Conservation (phyloP, 2,113 vertebrate genomes). For the Pseudopipra pipra region DNA sequence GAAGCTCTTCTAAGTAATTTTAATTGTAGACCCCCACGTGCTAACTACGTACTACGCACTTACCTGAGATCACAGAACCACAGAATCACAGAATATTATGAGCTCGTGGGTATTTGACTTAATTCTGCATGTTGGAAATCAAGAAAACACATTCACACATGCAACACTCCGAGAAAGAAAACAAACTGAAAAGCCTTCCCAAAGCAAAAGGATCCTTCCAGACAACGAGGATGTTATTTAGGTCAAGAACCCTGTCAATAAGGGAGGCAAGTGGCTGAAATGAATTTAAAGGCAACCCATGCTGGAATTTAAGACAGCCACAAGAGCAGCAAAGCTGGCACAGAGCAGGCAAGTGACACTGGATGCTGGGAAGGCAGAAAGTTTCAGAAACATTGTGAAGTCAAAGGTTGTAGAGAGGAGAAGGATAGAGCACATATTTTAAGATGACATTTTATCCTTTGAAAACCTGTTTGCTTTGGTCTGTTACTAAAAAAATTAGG, state of each 20-base stretch:
- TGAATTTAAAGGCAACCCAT: not conserved
- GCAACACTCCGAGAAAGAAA: not conserved
- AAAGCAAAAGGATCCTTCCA: not conserved
- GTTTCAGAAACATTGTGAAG: not conserved
- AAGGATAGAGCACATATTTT: not conserved
- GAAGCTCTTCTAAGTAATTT: not conserved
- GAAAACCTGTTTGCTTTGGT: slow-evolving; percentile 33
- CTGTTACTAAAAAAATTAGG: slow-evolving; percentile 59
- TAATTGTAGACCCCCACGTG: not conserved
- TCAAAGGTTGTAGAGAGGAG: not conserved
- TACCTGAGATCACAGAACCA: not conserved
- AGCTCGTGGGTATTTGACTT: not conserved
- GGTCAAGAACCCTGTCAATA: not conserved
- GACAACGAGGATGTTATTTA: not conserved
- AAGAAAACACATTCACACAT: not conserved
- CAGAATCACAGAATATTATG: not conserved
- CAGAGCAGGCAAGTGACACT: not conserved
- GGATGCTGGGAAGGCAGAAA: not conserved
- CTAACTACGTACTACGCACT: not conserved
- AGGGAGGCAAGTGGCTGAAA: not conserved
- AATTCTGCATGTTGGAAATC: not conserved
- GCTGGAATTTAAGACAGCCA: not conserved
- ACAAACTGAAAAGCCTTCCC: not conserved
- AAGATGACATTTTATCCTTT: slow-evolving; percentile 32
- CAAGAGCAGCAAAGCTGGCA: not conserved